Evolutionary conservation across 2,888 invertebrate genomes (phyloP), one percentile per base, ranked within the genome.

Genomic region (Noctua janthe): DNA sequence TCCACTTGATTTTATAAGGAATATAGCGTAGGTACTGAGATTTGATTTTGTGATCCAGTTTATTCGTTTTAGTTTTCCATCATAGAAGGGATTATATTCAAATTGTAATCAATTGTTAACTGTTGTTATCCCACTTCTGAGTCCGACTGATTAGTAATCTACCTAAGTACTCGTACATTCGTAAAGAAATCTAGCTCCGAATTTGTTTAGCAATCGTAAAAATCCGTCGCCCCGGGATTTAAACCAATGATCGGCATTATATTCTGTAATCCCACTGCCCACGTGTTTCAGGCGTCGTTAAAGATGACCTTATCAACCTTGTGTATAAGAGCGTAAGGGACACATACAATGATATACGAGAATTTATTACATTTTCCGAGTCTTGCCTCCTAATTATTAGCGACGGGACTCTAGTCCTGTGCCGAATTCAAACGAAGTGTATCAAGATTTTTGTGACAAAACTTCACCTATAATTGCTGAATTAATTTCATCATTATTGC

Each of bases 401-500:
- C 39, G 77, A 72, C 72, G 49, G 67, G 71, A 76, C 67, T 49
- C 56, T 64, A 43, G 80, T 35, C 17, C 13, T 71, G 62, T 73
- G 4, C 71, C 64, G 13, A 77, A 79, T 85, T 69, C 74, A 73
- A 84, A 72, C 76, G 71, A 87, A 78, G 23, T 78, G 56, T 78
- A 51, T 76, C 72, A 74, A 64, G 39, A 76, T 81, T 80, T 78
- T 80, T 78, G 47, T 76, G 71, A 74, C 51, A 66, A 62, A 43
- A 35, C 43, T 75, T 74, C 29, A 35, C 47, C 10, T 15, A 64
- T 73, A 67, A 71, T 86, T 74, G 29, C 56, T 74, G 71, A 81
- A 87, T 77, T 81, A 76, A 79, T 85, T 69, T 76, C 43, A 70
- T 74, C 62, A 72, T 82, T 81, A 77, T 77, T 77, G n/a, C 78